phyloP scores from a whole-genome alignment of 2,797 vertebrate species.

The Etheostoma perlongum region DNA sequence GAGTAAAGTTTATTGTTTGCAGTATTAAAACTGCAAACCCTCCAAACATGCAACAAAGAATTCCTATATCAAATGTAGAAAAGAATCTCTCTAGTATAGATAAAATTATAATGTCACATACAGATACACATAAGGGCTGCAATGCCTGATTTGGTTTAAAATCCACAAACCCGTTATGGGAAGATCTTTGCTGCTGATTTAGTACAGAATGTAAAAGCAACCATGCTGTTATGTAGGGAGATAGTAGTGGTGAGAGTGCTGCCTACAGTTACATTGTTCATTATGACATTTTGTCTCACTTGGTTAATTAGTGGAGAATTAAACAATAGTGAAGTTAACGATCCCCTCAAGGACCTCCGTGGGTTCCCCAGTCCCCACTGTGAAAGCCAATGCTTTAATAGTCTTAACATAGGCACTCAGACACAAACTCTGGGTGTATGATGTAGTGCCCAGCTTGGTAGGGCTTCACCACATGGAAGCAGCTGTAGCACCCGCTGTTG shows the following conservation, averaged over 20 bases:
- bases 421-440: slow-evolving; percentile 86
- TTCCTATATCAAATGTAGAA: neutral
- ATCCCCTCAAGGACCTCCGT: slow-evolving; percentile 24
- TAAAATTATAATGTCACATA: slow-evolving; percentile 32
- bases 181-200: slow-evolving; percentile 46
- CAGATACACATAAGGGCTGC: slow-evolving; percentile 19
- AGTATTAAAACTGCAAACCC: neutral
- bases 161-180: slow-evolving; percentile 17
- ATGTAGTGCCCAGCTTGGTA: slow-evolving; percentile 82
- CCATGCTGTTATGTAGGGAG: slow-evolving; percentile 20
- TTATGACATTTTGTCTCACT: slow-evolving; percentile 37
- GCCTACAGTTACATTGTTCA: slow-evolving; percentile 52
- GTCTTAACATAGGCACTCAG: slow-evolving; percentile 71
- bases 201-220: slow-evolving; percentile 43
- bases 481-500: slow-evolving; percentile 83
- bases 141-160: slow-evolving; percentile 14
- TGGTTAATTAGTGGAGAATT: slow-evolving; percentile 63
- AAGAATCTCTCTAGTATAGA: slow-evolving; percentile 16
- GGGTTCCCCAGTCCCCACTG: slow-evolving; percentile 11
- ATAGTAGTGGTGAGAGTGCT: slow-evolving; percentile 39
- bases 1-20: slow-evolving; percentile 18
- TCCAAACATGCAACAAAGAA: neutral
- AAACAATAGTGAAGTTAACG: slow-evolving; percentile 56
- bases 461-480: slow-evolving; percentile 85
- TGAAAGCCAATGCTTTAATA: slow-evolving; percentile 9